These are phyloP conservation scores for Yasuhikotakia modesta DNA, from an alignment of 2,797 vertebrate genomes.

Conservation along the genomic window DNA sequence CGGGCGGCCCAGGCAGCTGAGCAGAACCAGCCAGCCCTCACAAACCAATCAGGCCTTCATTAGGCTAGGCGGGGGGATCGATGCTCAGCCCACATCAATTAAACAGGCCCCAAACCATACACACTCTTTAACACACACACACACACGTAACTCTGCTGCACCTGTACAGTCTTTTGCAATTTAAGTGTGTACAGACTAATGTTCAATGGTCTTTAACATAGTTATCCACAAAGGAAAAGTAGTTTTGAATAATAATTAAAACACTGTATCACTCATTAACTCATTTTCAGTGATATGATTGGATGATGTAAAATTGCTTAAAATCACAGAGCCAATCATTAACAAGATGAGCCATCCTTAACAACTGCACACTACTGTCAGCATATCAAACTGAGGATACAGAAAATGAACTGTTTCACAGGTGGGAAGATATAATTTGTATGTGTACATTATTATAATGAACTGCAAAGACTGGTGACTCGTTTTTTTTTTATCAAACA, in stretches of 20 bases:
- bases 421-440: too few species aligned
- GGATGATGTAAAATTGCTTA: not conserved
- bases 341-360: too few species aligned
- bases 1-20: conserved; percentile 75
- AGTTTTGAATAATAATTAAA: not conserved
- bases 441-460: too few species aligned
- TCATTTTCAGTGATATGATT: not conserved
- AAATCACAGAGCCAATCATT: too few species aligned
- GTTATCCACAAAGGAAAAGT: not conserved
- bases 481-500: too few species aligned
- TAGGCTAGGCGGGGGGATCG: conserved; percentile 84
- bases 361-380: too few species aligned
- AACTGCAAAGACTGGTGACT: too few species aligned
- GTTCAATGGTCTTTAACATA: not conserved
- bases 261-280: too few species aligned
- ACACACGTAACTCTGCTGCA: conserved; percentile 50
- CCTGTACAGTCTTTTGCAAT: conserved; percentile 25
- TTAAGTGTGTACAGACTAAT: conserved; percentile 43
- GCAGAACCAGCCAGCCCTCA: conserved; percentile 86
- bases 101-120: conserved; percentile 73
- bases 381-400: too few species aligned
- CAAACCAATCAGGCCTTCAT: conserved; percentile 89
- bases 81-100: conserved; percentile 85
- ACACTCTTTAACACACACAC: conserved; percentile 46
- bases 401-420: too few species aligned